Evolutionary conservation across 2,113 vertebrate genomes (phyloP).

Genomic region (Astatotilapia flaviijosephi): DNA sequence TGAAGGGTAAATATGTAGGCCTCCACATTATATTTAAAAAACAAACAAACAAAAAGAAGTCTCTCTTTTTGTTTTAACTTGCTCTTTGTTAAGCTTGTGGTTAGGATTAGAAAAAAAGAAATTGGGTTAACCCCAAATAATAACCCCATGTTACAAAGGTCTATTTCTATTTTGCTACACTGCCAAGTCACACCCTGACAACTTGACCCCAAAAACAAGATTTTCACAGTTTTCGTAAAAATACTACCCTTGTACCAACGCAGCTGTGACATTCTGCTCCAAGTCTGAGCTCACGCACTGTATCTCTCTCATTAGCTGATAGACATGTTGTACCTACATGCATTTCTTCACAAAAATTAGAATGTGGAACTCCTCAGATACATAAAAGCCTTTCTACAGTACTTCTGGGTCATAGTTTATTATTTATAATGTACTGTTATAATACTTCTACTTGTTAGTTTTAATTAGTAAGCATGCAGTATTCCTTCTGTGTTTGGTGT

Average conservation of each 20-base stretch:
- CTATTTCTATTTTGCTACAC: neutral
- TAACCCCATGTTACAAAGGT: neutral
- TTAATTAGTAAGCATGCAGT: neutral
- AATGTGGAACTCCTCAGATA: neutral
- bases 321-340: neutral
- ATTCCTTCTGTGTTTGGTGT: neutral
- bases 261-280: neutral
- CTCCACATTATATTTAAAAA: neutral
- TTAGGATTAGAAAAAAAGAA: neutral
- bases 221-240: neutral
- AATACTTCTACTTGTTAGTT: neutral
- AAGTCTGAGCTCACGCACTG: neutral
- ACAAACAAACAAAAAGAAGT: accelerated
- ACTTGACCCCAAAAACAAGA: neutral
- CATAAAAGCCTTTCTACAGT: neutral
- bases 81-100: neutral
- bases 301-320: neutral
- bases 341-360: neutral
- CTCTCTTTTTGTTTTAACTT: neutral
- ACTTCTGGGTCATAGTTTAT: neutral
- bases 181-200: neutral
- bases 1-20: neutral
- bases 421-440: neutral
- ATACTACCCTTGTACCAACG: neutral
- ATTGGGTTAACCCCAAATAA: neutral